Conservation (phyloP, 2,113 vertebrate species). For the Actinemys pallida region DNA sequence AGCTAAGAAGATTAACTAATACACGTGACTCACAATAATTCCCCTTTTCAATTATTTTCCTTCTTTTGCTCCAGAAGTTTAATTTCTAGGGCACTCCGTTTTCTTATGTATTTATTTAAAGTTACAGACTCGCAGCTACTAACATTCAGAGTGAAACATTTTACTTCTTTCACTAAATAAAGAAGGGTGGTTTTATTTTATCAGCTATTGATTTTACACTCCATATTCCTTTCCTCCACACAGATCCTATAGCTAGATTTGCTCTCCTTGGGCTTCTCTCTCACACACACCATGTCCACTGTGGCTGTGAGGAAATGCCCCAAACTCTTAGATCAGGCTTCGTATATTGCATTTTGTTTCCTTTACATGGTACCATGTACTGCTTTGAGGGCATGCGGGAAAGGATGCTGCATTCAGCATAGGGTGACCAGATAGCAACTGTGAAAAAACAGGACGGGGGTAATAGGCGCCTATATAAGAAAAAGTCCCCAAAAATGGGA, state of each 20-base stretch:
- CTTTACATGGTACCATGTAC: fast-evolving
- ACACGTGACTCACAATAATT: fast-evolving
- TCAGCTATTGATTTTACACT: slow-evolving; percentile 37
- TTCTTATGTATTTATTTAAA: background rate
- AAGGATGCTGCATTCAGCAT: background rate
- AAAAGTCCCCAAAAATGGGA: too few species aligned
- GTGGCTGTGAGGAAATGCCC: background rate
- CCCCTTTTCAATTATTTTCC: background rate
- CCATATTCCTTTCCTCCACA: background rate
- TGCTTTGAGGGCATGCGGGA: background rate
- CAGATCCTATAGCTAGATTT: background rate
- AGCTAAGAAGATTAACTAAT: background rate
- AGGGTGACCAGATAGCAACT: too few species aligned
- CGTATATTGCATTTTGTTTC: background rate
- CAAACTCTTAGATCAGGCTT: background rate
- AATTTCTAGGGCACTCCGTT: background rate
- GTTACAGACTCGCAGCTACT: background rate
- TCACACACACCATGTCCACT: fast-evolving
- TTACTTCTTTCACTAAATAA: background rate
- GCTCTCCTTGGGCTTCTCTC: background rate
- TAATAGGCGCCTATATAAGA: too few species aligned
- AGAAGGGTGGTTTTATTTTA: background rate
- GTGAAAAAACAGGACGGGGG: too few species aligned
- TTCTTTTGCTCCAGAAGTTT: background rate
- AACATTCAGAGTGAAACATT: background rate